These are phyloP conservation scores for Clarias macrocephalus DNA, from an alignment of 2,113 vertebrate genomes.

Conservation along the genomic window DNA sequence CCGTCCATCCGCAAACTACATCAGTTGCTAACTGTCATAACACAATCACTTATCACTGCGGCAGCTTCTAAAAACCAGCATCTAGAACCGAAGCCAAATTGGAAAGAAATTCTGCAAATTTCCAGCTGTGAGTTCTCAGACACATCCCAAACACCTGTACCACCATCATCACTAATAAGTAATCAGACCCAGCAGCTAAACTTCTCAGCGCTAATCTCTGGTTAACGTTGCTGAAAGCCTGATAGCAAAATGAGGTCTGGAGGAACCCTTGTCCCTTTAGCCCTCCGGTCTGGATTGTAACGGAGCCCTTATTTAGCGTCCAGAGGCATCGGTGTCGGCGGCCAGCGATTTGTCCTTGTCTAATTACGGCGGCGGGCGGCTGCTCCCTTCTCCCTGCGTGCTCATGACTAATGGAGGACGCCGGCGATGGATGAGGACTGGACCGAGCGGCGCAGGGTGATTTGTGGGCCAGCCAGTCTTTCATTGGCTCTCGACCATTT, in stretches of 20 bases:
- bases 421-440: constrained; percentile 70
- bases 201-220: neutral
- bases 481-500: constrained; percentile 82
- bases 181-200: neutral
- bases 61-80: neutral
- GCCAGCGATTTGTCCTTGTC: constrained; percentile 90
- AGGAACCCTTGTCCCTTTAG: constrained; percentile 43
- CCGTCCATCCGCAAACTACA: neutral
- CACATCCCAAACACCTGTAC: neutral
- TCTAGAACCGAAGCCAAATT: neutral
- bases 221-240: constrained; percentile 6
- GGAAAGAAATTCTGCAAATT: neutral
- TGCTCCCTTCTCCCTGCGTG: constrained; percentile 80
- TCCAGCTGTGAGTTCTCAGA: no score
- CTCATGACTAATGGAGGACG: constrained; percentile 88
- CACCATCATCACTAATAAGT: neutral
- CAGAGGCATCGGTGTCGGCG: constrained; percentile 72
- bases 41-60: neutral
- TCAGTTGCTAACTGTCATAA: neutral
- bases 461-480: constrained; percentile 86
- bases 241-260: constrained; percentile 61
- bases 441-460: constrained; percentile 77
- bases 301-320: constrained; percentile 77
- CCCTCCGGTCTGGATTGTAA: constrained; percentile 78
- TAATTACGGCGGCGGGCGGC: constrained; percentile 90